A percentile compares a stretch with the other conserved stretches of the same genome.
Evolutionary conservation across 2,888 invertebrate genomes (phyloP).

Genomic region (Hypsopygia costalis): DNA sequence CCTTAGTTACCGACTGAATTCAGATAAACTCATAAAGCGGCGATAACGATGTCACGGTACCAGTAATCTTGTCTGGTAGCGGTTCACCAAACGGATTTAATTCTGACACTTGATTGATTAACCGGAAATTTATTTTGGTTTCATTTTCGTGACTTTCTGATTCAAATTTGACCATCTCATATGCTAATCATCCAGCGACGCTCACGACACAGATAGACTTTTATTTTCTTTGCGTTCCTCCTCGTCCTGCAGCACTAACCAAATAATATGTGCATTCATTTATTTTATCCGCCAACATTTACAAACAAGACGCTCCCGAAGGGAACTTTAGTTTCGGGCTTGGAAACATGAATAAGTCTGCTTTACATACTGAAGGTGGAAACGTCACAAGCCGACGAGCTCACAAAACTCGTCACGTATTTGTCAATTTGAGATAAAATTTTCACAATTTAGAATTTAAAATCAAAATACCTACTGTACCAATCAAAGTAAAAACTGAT

Average conservation of each 20-base stretch:
- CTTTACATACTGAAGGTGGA: slow-evolving; percentile 48
- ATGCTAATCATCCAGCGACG: slow-evolving; percentile 55
- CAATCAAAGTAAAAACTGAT: too few relatives aligned
- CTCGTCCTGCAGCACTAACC: slow-evolving; percentile 58
- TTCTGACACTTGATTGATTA: slow-evolving; percentile 38
- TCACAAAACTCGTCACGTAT: slow-evolving; percentile 59
- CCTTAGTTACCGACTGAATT: slow-evolving; percentile 7
- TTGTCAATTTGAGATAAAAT: slow-evolving; percentile 58
- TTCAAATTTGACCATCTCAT: slow-evolving; percentile 53
- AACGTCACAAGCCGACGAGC: slow-evolving; percentile 40
- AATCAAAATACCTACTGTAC: too few relatives aligned
- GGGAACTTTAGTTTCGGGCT: slow-evolving; percentile 38
- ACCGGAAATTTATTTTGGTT: slow-evolving; percentile 24
- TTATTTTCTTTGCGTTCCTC: slow-evolving; percentile 48
- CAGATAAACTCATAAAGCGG: slow-evolving; percentile 9
- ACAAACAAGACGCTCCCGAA: slow-evolving; percentile 35
- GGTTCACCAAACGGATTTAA: slow-evolving; percentile 18
- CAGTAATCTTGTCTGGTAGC: slow-evolving; percentile 18
- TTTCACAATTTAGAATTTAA: slow-evolving; percentile 40
- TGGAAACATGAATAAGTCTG: slow-evolving; percentile 29
- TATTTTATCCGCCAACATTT: slow-evolving; percentile 46
- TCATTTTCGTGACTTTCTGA: slow-evolving; percentile 33
- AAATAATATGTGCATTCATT: slow-evolving; percentile 76
- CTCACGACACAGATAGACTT: slow-evolving; percentile 36
- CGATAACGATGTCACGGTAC: slow-evolving; percentile 7